Evolutionary conservation across 2,797 vertebrate genomes (phyloP).

Genomic region (Sebastes diploproa): DNA sequence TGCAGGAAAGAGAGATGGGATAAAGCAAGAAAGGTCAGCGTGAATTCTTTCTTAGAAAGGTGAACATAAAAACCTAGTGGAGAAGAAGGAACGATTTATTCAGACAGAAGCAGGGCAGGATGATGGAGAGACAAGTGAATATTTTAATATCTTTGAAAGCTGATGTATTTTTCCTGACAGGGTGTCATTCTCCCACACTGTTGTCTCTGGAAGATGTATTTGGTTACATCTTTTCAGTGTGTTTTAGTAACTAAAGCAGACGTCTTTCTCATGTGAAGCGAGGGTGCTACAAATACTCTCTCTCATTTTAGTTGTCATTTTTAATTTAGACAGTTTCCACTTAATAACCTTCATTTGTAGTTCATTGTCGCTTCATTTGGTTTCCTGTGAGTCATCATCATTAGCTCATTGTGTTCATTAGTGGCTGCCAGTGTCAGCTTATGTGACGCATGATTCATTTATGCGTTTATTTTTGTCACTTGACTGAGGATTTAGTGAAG

Average conservation of each 20-base stretch:
- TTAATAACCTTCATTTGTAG: neutral
- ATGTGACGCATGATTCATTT: constrained; percentile 20
- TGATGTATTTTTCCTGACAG: constrained; percentile 19
- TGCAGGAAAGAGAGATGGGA: neutral
- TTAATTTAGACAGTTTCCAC: neutral
- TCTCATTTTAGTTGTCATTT: neutral
- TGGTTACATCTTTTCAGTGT: neutral
- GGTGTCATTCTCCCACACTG: constrained; percentile 10
- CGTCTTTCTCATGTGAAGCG: neutral
- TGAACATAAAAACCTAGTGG: neutral
- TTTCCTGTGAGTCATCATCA: constrained; percentile 14
- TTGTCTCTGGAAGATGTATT: constrained; percentile 4
- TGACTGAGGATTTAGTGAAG: neutral
- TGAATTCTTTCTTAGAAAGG: neutral
- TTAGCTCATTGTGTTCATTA: constrained; percentile 32
- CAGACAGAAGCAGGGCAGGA: constrained; percentile 36
- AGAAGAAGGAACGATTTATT: neutral
- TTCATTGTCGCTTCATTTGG: constrained; percentile 6
- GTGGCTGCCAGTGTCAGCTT: neutral
- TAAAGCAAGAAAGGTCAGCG: neutral
- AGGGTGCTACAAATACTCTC: neutral
- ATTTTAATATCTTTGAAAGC: constrained; percentile 26
- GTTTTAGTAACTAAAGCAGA: neutral
- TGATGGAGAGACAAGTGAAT: constrained; percentile 38
- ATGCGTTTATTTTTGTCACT: constrained; percentile 1